phyloP scores from a whole-genome alignment of 2,113 vertebrate genomes.

The Aegithalos caudatus region DNA sequence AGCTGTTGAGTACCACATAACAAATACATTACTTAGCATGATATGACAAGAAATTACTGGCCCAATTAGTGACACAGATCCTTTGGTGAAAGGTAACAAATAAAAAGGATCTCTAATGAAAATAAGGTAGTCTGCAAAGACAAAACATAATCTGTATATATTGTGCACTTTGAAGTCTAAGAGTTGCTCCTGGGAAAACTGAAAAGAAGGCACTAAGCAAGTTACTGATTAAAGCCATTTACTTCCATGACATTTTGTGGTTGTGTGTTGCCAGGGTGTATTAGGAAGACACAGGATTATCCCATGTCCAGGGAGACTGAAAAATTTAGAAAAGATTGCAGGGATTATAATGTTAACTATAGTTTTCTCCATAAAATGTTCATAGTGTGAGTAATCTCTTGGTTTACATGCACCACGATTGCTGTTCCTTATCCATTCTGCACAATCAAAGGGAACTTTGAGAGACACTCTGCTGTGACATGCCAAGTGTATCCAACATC shows the following conservation, averaged over 20 bases:
- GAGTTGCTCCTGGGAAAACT: neutral
- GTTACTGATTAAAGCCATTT: conserved; percentile 12
- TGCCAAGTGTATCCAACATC: neutral
- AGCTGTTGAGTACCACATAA: neutral
- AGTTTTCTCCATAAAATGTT: neutral
- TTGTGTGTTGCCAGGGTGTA: neutral
- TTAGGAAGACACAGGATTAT: neutral
- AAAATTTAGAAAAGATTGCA: neutral
- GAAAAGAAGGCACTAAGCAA: conserved; percentile 16
- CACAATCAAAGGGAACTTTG: neutral
- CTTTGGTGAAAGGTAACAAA: neutral
- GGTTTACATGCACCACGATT: neutral
- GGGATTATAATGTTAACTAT: neutral
- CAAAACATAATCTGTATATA: neutral
- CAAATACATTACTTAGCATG: neutral
- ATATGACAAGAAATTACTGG: conserved; percentile 11
- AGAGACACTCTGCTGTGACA: neutral
- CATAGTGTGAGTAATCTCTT: neutral
- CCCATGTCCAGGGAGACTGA: neutral
- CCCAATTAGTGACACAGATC: conserved; percentile 1
- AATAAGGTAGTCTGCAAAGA: neutral
- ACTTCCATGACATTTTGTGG: neutral
- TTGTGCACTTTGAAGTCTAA: neutral
- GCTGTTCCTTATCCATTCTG: neutral
- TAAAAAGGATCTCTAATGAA: neutral